Evolutionary conservation across 2,888 invertebrate species (phyloP).

Genomic region (Linyphia triangularis): DNA sequence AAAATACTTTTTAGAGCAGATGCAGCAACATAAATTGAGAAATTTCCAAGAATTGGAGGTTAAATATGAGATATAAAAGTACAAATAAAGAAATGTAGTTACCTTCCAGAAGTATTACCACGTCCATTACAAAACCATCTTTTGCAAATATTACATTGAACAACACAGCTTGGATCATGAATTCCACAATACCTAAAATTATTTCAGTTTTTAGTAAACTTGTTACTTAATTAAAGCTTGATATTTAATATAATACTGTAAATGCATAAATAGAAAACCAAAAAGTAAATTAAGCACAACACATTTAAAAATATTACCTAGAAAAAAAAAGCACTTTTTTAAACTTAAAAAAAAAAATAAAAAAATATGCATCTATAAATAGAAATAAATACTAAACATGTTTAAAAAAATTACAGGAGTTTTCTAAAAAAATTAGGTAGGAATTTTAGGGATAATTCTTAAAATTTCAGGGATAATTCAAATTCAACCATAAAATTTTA

Average conservation of each 20-base stretch:
- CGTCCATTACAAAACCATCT: conserved; percentile 99
- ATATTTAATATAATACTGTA: background rate
- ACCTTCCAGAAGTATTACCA: conserved; percentile 94
- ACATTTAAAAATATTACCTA: too few species aligned
- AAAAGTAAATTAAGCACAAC: too few species aligned
- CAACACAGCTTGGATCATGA: conserved; percentile 97
- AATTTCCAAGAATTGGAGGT: background rate
- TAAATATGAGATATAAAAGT: background rate
- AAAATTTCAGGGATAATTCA: too few species aligned
- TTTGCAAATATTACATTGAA: conserved; percentile 98
- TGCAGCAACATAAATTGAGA: background rate
- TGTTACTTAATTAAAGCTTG: background rate
- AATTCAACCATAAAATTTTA: too few species aligned
- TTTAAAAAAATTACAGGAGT: too few species aligned
- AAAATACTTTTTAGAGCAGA: background rate
- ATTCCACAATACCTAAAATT: conserved; percentile 95
- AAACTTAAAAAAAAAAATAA: background rate
- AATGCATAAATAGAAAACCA: too few species aligned
- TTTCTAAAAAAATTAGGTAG: too few species aligned
- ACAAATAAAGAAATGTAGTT: conserved; percentile 26
- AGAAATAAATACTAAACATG: too few species aligned
- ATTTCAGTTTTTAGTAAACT: too few species aligned
- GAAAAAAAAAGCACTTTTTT: background rate
- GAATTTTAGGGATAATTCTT: too few species aligned
- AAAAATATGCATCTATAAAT: background rate